A percentile compares a stretch with the other conserved stretches of the same genome.
Conservation (phyloP, 2,888 invertebrate species). For the Oligia latruncula region DNA sequence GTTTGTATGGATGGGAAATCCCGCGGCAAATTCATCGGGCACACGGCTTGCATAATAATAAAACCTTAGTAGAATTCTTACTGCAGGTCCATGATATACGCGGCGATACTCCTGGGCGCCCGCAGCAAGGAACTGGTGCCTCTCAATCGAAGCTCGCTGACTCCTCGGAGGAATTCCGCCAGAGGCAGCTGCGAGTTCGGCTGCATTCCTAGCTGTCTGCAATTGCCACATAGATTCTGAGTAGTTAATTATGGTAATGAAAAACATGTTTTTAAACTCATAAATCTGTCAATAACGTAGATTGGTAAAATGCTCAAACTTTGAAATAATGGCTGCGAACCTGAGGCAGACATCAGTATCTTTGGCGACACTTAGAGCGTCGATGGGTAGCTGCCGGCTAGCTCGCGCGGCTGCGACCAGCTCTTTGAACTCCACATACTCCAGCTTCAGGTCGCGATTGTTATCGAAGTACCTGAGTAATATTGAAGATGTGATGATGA, state of each 20-base stretch:
- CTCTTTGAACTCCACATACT: constrained; percentile 90
- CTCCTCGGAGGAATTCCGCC: constrained; percentile 90
- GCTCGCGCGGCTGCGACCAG: constrained; percentile 89
- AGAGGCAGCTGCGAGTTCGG: constrained; percentile 77
- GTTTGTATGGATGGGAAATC: background rate
- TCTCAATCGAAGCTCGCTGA: constrained; percentile 91
- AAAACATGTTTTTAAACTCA: background rate
- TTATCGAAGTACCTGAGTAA: constrained; percentile 89
- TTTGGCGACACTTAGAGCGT: constrained; percentile 88
- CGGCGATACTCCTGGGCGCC: constrained; percentile 83
- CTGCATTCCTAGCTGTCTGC: constrained; percentile 80
- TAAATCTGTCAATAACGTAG: background rate
- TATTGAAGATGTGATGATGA: background rate
- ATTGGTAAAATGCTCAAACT: background rate
- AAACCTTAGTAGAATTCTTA: constrained; percentile 59
- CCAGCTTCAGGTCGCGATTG: constrained; percentile 88
- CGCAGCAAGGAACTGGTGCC: constrained; percentile 92
- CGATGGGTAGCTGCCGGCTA: constrained; percentile 87
- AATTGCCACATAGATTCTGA: constrained; percentile 14
- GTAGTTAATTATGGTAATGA: background rate
- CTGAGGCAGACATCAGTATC: constrained; percentile 87
- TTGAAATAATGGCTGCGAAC: constrained; percentile 59
- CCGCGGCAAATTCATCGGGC: background rate
- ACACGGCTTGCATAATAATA: background rate
- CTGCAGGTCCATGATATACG: constrained; percentile 81